Conservation (phyloP, 92 coral and sea anemone species). For the Actinostola sp. region DNA sequence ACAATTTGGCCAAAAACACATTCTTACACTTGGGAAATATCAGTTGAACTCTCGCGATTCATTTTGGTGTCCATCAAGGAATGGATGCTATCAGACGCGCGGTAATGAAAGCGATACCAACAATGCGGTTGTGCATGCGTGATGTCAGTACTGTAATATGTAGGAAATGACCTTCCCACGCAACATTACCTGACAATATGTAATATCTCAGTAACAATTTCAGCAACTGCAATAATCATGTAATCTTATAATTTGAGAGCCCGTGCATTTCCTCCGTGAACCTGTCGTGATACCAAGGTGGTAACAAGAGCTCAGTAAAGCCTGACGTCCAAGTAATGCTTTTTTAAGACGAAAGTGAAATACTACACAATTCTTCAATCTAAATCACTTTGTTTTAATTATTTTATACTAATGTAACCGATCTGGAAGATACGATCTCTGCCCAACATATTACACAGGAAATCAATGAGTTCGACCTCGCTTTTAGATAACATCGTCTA, state of each 20-base stretch:
- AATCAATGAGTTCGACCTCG: slow-evolving; percentile 6
- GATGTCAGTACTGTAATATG: not conserved
- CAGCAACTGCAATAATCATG: slow-evolving; percentile 9
- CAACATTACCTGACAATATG: not conserved
- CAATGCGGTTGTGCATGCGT: not conserved
- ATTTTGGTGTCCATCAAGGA: slow-evolving; percentile 7
- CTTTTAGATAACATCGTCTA: slow-evolving; percentile 10
- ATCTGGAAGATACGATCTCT: slow-evolving; percentile 24
- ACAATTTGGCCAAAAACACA: slow-evolving; percentile 4
- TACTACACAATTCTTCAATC: slow-evolving; percentile 12
- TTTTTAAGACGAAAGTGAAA: slow-evolving; percentile 20
- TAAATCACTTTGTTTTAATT: slow-evolving; percentile 25
- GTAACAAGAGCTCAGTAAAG: not conserved
- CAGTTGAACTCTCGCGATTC: slow-evolving; percentile 17
- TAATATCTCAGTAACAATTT: not conserved
- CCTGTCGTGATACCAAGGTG: not conserved
- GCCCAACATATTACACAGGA: slow-evolving; percentile 1
- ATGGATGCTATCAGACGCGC: slow-evolving; percentile 19
- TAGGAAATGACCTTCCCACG: not conserved
- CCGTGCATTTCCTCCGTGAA: not conserved
- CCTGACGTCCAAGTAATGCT: not conserved
- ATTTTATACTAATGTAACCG: slow-evolving; percentile 11
- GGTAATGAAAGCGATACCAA: not conserved
- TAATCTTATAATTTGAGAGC: not conserved
- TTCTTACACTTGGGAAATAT: slow-evolving; percentile 6